Evolutionary conservation across 2,888 invertebrate genomes (phyloP).

Genomic region (Lithophane socia): DNA sequence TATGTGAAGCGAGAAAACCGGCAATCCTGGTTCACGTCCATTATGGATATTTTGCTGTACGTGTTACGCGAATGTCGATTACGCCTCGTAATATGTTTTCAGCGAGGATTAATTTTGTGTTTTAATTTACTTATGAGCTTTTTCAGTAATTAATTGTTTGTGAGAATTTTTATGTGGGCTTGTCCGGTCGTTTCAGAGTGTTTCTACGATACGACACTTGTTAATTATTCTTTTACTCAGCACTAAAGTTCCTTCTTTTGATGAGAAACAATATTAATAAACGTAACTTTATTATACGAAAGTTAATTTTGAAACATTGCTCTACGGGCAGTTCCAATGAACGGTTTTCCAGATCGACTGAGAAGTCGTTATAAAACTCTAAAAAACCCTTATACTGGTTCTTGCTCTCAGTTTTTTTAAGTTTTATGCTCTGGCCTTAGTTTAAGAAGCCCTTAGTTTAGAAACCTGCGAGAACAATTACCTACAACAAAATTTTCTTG

Average conservation of each 20-base stretch:
- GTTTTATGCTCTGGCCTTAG: too few relatives aligned
- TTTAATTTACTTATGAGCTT: constrained; percentile 46
- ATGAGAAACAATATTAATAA: not conserved
- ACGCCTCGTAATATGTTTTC: constrained; percentile 44
- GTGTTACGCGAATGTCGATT: constrained; percentile 36
- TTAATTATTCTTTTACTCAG: not conserved
- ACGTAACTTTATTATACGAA: not conserved
- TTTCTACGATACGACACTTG: not conserved
- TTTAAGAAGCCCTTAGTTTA: too few relatives aligned
- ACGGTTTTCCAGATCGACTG: not conserved
- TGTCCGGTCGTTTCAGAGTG: not conserved
- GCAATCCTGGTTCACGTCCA: constrained; percentile 38
- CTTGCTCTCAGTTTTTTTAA: too few relatives aligned
- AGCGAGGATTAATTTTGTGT: constrained; percentile 44
- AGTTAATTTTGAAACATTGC: not conserved
- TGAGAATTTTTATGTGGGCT: not conserved
- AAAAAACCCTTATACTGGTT: not conserved
- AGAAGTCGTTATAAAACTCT: not conserved
- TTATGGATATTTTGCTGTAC: constrained; percentile 61
- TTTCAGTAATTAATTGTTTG: constrained; percentile 25
- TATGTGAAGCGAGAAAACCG: constrained; percentile 45
- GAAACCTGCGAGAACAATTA: too few relatives aligned
- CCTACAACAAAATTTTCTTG: too few relatives aligned
- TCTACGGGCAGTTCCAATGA: not conserved
- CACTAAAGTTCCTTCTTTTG: not conserved